Base-by-base conservation (phyloP, 2,888 invertebrate species). In the Branchellion lobata region DNA sequence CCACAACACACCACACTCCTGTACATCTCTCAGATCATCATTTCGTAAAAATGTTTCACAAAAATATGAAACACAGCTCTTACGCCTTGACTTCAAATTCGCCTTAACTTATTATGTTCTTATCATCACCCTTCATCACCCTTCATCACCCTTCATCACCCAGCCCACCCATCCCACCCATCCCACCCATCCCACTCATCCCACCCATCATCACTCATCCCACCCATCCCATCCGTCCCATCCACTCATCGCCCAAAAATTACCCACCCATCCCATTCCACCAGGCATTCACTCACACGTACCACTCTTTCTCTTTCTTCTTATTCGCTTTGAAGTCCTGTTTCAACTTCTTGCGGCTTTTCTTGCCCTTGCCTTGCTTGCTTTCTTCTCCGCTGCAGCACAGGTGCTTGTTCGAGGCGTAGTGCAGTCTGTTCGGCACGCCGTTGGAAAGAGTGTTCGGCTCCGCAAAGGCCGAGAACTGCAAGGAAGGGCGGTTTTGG, bases 291-390 rank as follows among this genome's bases (percentile, higher is more conserved):
- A 14, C 24, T 77, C 77, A 77, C n/a, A 77, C 77, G 33, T 77
- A 77, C 77, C 77, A 77, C 40, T 77, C 77, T 53, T 36, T 77
- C 34, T 77, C 53, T 34, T 77, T 77, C 24, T 40, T 65, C 40
- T 77, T 77, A 27, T 33, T 33, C n/a, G 31, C 53, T 1, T 34
- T 33, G 1, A 33, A 18, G 24, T 47, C 34, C 3, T 53, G 34
- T 65, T 77, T 47, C 14, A 34, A 11, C 14, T 27, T 61, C 11
- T 65, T 65, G 24, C 53, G 21, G 11, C 31, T 61, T 65, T 77
- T 77, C 40, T 77, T 65, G 29, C 34, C 34, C 1, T 33, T 65
- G 14, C 36, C 53, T 27, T 77, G 31, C 33, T 69, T 69, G 21
- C 29, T 14, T 5, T 34, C 34, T 27, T 65, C 65, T n/a, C 65